phyloP scores from a whole-genome alignment of 2,888 invertebrate genomes.

The Drosophila nigricruria region DNA sequence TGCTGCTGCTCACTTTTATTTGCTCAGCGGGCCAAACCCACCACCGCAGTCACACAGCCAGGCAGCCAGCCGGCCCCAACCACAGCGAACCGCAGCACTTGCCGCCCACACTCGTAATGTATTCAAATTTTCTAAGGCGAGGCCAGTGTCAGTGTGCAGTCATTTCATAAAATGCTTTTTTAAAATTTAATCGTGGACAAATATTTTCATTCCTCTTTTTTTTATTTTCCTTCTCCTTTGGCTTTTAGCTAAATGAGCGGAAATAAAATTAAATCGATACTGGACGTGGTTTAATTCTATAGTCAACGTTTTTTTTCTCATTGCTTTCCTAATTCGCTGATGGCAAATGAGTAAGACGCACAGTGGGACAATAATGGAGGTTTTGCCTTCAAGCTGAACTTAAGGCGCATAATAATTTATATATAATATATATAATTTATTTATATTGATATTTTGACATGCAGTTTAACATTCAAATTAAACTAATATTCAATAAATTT shows the following conservation, averaged over 20 bases:
- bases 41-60: slow-evolving; percentile 36
- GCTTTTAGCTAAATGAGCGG: slow-evolving; percentile 84
- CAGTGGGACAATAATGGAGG: slow-evolving; percentile 32
- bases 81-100: slow-evolving; percentile 29
- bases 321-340: slow-evolving; percentile 46
- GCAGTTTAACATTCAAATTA: too few relatives aligned
- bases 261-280: slow-evolving; percentile 84
- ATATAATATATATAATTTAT: not conserved
- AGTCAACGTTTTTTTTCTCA: slow-evolving; percentile 55
- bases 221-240: slow-evolving; percentile 36
- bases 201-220: slow-evolving; percentile 77
- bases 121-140: slow-evolving; percentile 82
- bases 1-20: slow-evolving; percentile 58
- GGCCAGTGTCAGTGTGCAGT: slow-evolving; percentile 77
- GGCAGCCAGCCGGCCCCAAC: slow-evolving; percentile 9
- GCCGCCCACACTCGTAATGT: slow-evolving; percentile 63
- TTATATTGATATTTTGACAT: not conserved
- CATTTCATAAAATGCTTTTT: slow-evolving; percentile 77
- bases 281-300: slow-evolving; percentile 69
- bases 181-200: slow-evolving; percentile 82
- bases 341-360: slow-evolving; percentile 39
- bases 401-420: not conserved
- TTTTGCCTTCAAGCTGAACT: not conserved
- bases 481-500: too few relatives aligned
- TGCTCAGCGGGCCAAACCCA: slow-evolving; percentile 54